Conservation (phyloP, 2,797 vertebrate species). For the Acanthurus lineatus region DNA sequence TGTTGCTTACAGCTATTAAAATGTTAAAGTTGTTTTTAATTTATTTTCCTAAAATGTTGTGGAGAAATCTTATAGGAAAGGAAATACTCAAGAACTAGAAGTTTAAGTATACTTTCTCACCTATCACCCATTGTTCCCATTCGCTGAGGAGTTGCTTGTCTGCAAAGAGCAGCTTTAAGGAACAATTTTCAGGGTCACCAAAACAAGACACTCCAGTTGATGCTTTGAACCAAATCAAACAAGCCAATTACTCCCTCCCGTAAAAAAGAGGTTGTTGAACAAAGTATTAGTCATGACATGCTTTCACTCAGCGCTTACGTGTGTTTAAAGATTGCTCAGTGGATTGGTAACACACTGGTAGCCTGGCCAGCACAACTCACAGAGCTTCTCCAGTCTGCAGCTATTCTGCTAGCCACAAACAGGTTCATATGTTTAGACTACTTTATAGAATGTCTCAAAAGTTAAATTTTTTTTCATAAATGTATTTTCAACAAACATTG, state of each 20-base stretch:
- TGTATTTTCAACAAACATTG: neutral
- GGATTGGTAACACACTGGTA: too few species aligned
- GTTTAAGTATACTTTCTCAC: neutral
- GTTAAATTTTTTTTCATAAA: neutral
- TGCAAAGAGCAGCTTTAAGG: neutral
- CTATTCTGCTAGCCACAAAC: neutral
- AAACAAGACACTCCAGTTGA: slow-evolving; percentile 28
- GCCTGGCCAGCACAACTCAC: neutral
- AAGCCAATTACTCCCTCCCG: neutral
- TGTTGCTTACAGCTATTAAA: neutral
- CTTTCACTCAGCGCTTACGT: slow-evolving; percentile 15
- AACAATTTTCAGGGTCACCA: neutral
- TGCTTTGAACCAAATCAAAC: slow-evolving; percentile 39
- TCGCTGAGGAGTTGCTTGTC: slow-evolving; percentile 8
- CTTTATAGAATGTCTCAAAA: neutral
- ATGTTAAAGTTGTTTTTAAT: neutral
- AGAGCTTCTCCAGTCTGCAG: neutral
- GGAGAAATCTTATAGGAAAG: neutral
- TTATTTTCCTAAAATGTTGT: neutral
- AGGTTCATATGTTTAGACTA: neutral
- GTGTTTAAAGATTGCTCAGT: too few species aligned
- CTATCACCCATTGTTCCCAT: neutral
- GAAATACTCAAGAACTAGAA: neutral
- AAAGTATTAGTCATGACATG: slow-evolving; percentile 9
- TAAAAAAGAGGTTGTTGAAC: slow-evolving; percentile 19